Conservation (phyloP, 2,113 vertebrate species). For the Sciurus niger region DNA sequence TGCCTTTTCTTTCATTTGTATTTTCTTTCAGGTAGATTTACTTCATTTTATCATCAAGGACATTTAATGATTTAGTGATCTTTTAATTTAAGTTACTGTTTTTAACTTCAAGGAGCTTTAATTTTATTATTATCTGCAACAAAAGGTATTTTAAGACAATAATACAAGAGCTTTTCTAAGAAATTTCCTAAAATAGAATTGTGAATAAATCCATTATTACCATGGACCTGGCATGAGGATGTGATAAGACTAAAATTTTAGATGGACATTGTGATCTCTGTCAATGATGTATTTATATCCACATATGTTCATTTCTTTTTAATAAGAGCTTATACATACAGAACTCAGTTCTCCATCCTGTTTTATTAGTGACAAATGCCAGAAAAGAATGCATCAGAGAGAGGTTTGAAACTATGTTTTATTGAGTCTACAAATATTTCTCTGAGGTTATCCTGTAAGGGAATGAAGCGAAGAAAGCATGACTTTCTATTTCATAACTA, state of each 20-base stretch:
- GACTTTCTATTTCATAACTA: constrained; percentile 43
- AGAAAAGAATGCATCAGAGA: constrained; percentile 1
- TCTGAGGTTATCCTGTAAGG: not conserved
- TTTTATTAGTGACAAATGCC: constrained; percentile 44
- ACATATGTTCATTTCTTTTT: not conserved
- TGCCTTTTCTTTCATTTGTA: not conserved
- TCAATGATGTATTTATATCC: not conserved
- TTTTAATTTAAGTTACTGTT: not conserved
- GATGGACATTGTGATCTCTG: not conserved
- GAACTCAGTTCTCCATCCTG: not conserved
- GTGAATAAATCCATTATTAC: not conserved
- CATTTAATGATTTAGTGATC: not conserved
- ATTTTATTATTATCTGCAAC: not conserved
- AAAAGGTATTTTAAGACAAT: constrained; percentile 4
- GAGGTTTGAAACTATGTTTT: not conserved
- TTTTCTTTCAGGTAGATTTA: not conserved
- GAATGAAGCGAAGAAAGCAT: constrained; percentile 8
- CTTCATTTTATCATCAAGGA: not conserved
- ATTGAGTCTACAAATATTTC: not conserved
- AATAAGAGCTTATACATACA: not conserved
- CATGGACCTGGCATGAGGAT: not conserved
- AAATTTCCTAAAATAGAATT: constrained; percentile 1
- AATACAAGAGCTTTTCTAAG: not conserved
- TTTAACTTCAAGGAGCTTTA: not conserved
- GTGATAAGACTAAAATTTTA: constrained; percentile 26